These are phyloP conservation scores for Epicauta chinensis DNA, from an alignment of 1,140 invertebrate genomes.

Conservation along the genomic window DNA sequence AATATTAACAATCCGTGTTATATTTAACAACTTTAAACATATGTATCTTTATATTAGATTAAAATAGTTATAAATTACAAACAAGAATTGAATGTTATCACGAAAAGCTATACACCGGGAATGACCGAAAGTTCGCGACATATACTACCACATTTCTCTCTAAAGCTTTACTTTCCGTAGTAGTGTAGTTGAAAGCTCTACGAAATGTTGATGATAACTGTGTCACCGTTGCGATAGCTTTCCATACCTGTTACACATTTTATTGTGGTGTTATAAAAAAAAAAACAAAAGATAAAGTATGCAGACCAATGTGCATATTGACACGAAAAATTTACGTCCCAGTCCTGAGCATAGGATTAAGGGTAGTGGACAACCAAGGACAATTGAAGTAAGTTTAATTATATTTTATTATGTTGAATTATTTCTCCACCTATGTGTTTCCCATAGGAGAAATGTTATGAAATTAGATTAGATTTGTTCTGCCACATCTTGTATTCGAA, in stretches of 20 bases:
- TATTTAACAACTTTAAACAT: too few species aligned
- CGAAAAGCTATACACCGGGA: slow-evolving; percentile 5
- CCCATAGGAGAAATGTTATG: too few species aligned
- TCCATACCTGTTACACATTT: slow-evolving; percentile 23
- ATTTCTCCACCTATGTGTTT: too few species aligned
- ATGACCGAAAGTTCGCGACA: slow-evolving; percentile 4
- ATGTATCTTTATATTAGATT: background rate
- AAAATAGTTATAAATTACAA: slow-evolving; percentile 1
- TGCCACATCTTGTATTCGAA: too few species aligned
- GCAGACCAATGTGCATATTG: slow-evolving; percentile 62
- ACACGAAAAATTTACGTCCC: slow-evolving; percentile 53
- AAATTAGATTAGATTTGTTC: too few species aligned
- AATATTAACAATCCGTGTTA: too few species aligned
- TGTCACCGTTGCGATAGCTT: background rate
- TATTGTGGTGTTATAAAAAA: too few species aligned
- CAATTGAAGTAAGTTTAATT: slow-evolving; percentile 43
- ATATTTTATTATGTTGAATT: background rate
- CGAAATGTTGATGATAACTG: slow-evolving; percentile 19
- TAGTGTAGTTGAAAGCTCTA: slow-evolving; percentile 26
- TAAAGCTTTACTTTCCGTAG: slow-evolving; percentile 12
- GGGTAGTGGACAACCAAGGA: slow-evolving; percentile 42
- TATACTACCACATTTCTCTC: slow-evolving; percentile 3
- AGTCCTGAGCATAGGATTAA: slow-evolving; percentile 48
- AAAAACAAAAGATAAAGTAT: slow-evolving; percentile 39
- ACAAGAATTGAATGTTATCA: slow-evolving; percentile 8